Evolutionary conservation across 2,888 invertebrate genomes (phyloP), one percentile per base, ranked within the genome.

Genomic region (Ophion slaviceki): DNA sequence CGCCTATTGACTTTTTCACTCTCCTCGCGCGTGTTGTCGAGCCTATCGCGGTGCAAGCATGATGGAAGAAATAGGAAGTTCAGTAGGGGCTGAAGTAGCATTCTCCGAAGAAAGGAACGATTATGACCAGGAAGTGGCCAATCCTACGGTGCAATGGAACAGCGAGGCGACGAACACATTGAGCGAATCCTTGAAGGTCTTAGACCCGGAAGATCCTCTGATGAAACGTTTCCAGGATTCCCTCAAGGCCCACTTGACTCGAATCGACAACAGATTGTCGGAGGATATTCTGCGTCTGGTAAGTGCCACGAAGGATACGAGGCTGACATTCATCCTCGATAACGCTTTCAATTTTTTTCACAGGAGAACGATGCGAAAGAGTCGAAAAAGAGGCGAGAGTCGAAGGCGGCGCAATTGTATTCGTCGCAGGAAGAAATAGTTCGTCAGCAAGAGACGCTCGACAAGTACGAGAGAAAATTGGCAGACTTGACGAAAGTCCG

Each of bases 191-290:
- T 61, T 87, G 7, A 95, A 95, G 4, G 95, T 96, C 53, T 93
- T 97, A 86, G 96, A 97, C 84, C 95, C 97, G 0, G 95, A 96
- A 78, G 97, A 97, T 93, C 97, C 96, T 0, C 94, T 97, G 71
- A 96, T 97, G 95, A 95, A 95, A 89, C 95, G 95, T 89, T 97
- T 97, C 94, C 97, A 97, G 94, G 94, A 95, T 86, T 95, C 96
- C 0, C 94, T 97, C 2, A 96, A 95, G 88, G 94, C 95, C 61
- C 97, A 97, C 92, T 94, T 97, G 0, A 90, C 95, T 68, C 95
- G 95, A 78, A 96, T 97, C 86, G 96, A 96, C 89, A 94, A 95
- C 28, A 95, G 96, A 79, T 95, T 97, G 0, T 95, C 95, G 67
- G 95, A 96, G 82, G 96, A 97, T 92, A 96, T 97, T 76, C 92